A percentile compares a stretch with the other conserved stretches of the same genome.
Conservation (phyloP, 2,113 vertebrate species). For the Thalassoma bifasciatum region DNA sequence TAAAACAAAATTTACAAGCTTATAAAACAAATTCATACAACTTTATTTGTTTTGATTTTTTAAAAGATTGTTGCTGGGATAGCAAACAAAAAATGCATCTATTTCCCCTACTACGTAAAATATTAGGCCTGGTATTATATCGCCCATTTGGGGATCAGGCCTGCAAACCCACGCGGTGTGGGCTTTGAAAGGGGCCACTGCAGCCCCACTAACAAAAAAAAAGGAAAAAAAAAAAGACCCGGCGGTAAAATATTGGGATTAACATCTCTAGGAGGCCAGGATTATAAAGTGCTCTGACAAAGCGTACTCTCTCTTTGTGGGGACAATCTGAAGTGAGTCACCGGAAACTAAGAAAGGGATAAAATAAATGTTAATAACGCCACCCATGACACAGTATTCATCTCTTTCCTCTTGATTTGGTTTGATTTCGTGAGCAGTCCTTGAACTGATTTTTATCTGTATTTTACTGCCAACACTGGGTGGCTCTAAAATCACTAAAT, state of each 20-base stretch:
- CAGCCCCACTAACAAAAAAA: constrained; percentile 64
- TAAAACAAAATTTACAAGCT: neutral
- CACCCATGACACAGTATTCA: neutral
- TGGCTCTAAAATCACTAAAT: neutral
- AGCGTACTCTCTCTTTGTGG: constrained; percentile 68
- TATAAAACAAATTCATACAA: neutral
- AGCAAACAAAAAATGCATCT: neutral
- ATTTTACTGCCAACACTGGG: neutral
- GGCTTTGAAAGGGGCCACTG: constrained; percentile 67
- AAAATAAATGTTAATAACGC: neutral
- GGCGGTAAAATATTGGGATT: constrained; percentile 82
- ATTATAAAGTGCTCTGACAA: constrained; percentile 80
- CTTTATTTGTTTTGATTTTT: neutral
- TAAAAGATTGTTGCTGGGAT: too few species aligned
- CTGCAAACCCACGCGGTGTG: constrained; percentile 58
- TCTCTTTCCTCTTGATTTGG: neutral
- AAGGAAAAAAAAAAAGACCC: constrained; percentile 67
- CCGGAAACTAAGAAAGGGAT: constrained; percentile 62
- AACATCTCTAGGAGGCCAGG: constrained; percentile 81
- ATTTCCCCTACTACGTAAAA: constrained; percentile 8
- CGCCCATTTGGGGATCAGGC: constrained; percentile 42
- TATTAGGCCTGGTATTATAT: constrained; percentile 17
- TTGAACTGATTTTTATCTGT: too few species aligned
- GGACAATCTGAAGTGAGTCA: constrained; percentile 60
- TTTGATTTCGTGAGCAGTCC: neutral